Evolutionary conservation across 2,113 vertebrate genomes (phyloP).

Genomic region (Nerophis lumbriciformis): DNA sequence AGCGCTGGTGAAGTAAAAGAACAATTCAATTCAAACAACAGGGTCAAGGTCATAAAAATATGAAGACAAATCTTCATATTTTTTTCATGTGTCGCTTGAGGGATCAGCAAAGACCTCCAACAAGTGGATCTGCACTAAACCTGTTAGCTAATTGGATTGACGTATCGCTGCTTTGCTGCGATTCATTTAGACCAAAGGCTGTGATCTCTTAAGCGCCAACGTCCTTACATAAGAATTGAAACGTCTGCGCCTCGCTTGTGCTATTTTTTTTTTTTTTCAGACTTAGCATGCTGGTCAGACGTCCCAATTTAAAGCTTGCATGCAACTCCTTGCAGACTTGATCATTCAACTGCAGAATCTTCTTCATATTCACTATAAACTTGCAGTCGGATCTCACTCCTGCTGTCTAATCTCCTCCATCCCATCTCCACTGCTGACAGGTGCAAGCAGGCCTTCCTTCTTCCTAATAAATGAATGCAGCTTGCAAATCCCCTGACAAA

Average conservation of each 20-base stretch:
- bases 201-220: constrained; percentile 61
- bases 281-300: not conserved
- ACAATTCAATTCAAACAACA: too few relatives aligned
- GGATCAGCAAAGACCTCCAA: constrained; percentile 44
- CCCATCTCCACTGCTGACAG: not conserved
- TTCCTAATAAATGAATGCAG: constrained; percentile 35
- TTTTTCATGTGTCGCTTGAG: constrained; percentile 2
- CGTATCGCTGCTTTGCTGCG: constrained; percentile 46
- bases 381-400: not conserved
- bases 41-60: too few relatives aligned
- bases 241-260: constrained; percentile 25
- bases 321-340: not conserved
- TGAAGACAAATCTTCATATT: constrained; percentile 12
- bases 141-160: constrained; percentile 71
- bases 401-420: not conserved
- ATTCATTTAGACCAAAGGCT: constrained; percentile 62
- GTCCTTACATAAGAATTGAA: constrained; percentile 44
- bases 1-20: too few relatives aligned
- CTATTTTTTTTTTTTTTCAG: too few relatives aligned
- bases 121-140: constrained; percentile 67
- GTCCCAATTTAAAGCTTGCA: not conserved
- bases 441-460: not conserved
- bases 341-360: not conserved
- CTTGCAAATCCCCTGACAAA: constrained; percentile 21
- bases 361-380: not conserved